Base-by-base conservation (phyloP, 2,797 vertebrate species). In the Prunella strophiata region DNA sequence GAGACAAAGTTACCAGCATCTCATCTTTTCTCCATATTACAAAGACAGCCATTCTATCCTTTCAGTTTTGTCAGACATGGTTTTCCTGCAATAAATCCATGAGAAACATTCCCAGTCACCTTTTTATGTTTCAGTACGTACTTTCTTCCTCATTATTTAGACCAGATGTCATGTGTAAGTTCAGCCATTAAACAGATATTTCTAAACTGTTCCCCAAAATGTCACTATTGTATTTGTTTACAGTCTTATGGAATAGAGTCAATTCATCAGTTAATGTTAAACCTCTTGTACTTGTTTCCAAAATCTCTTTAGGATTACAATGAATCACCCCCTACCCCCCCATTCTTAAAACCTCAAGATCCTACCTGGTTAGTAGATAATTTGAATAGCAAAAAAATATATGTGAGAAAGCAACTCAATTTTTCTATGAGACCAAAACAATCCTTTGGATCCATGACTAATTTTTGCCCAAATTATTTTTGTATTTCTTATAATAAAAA, bases 281-380 rank as follows among this genome's bases (percentile, higher is more conserved):
- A 76, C 32, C 4, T 25, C 14, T 83, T 52, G 2, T 29, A 25
- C 3, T 48, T 72, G 3, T 57, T 91, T 83, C 45, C 27, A 93
- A 74, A 88, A 89, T 65, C 11, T 32, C 25, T 86, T 91, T 85
- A 51, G 57, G 34, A 2, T 20, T 42, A 36, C 27, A 15, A 58
- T 34, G 36, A 52, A 34, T 34, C 7, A 11, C 5, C 8, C 3
- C 11, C 25, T 5, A 13, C 2, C 4, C 6, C 1, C 23, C 5
- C 16, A 58, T 58, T 18, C 67, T 15, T 4, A 38, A 78, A 66
- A 66, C 12, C 5, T 42, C 9, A 62, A 45, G 7, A 23, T 7
- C 4, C 6, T 47, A 22, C 5, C 5, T 63, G 36, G 43, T 19
- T 66, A 61, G 10, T 32, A 4, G 11, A 76, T 34, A 68, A 58